Conservation (phyloP, 2,888 invertebrate genomes). For the Ferrisia virgata region DNA sequence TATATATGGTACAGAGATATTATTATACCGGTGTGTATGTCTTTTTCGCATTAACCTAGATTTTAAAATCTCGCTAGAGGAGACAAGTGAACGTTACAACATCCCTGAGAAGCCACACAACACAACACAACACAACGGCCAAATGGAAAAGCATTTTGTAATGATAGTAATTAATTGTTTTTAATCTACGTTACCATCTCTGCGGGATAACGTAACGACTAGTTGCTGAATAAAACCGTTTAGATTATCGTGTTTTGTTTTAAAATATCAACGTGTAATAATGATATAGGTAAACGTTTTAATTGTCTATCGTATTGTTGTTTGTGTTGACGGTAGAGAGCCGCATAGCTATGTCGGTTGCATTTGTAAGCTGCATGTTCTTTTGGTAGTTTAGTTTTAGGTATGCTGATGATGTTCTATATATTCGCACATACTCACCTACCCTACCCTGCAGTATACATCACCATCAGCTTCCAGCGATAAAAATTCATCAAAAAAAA, state of each 20-base stretch:
- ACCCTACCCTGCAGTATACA: too few relatives aligned
- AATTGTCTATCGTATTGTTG: not conserved
- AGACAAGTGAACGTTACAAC: constrained; percentile 28
- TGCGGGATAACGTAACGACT: constrained; percentile 22
- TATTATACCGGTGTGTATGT: not conserved
- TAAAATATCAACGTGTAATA: constrained; percentile 29
- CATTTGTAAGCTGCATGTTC: too few relatives aligned
- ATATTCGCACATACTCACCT: too few relatives aligned
- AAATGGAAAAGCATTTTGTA: constrained; percentile 27
- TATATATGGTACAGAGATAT: not conserved
- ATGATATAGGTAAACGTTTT: not conserved
- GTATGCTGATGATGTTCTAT: not conserved
- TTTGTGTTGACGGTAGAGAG: not conserved
- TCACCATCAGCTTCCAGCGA: not conserved
- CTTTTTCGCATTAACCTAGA: constrained; percentile 30
- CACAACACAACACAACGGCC: not conserved
- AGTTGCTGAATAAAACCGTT: constrained; percentile 18
- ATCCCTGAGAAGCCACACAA: constrained; percentile 17
- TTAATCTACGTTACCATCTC: constrained; percentile 34
- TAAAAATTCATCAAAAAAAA: not conserved
- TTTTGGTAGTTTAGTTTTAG: not conserved
- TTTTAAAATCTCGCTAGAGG: constrained; percentile 25
- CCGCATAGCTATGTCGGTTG: not conserved
- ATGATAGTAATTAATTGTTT: constrained; percentile 38
- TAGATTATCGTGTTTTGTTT: constrained; percentile 18